These are phyloP conservation scores for Drosophila simulans DNA, from an alignment of 1,140 invertebrate genomes.

Conservation along the genomic window DNA sequence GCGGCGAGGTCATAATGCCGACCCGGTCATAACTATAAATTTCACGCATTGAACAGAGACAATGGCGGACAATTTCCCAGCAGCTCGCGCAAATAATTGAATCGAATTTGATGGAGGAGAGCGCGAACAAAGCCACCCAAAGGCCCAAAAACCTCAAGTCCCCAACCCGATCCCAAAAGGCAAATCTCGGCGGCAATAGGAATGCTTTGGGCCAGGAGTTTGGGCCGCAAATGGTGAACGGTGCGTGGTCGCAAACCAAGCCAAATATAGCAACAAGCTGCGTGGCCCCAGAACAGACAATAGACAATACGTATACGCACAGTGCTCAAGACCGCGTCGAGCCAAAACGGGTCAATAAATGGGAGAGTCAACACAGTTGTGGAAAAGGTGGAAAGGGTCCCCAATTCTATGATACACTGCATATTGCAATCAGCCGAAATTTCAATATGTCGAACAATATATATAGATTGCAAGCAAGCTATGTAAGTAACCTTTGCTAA, in stretches of 20 bases:
- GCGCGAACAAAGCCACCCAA: slow-evolving; percentile 17
- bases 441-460: not conserved
- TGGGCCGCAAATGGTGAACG: slow-evolving; percentile 49
- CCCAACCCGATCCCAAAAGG: slow-evolving; percentile 39
- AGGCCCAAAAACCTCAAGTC: slow-evolving; percentile 16
- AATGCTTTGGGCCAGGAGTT: slow-evolving; percentile 36
- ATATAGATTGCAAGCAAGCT: not conserved
- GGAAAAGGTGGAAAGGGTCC: not conserved
- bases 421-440: not conserved
- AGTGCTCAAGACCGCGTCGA: slow-evolving; percentile 47
- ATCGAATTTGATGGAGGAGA: slow-evolving; percentile 68
- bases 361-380: slow-evolving; percentile 21
- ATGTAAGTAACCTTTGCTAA: too few relatives aligned
- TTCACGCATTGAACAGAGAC: slow-evolving; percentile 72
- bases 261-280: slow-evolving; percentile 59
- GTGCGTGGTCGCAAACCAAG: slow-evolving; percentile 62
- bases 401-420: slow-evolving; percentile 23
- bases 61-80: slow-evolving; percentile 65
- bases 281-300: slow-evolving; percentile 61
- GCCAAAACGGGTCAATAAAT: slow-evolving; percentile 57
- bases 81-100: slow-evolving; percentile 63
- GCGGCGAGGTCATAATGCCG: slow-evolving; percentile 69
- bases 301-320: slow-evolving; percentile 74
- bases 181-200: slow-evolving; percentile 65
- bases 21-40: slow-evolving; percentile 74